A percentile compares a stretch with the other conserved stretches of the same genome.
Evolutionary conservation across 1,140 invertebrate species (phyloP).

Genomic region (Saccostrea echinata): DNA sequence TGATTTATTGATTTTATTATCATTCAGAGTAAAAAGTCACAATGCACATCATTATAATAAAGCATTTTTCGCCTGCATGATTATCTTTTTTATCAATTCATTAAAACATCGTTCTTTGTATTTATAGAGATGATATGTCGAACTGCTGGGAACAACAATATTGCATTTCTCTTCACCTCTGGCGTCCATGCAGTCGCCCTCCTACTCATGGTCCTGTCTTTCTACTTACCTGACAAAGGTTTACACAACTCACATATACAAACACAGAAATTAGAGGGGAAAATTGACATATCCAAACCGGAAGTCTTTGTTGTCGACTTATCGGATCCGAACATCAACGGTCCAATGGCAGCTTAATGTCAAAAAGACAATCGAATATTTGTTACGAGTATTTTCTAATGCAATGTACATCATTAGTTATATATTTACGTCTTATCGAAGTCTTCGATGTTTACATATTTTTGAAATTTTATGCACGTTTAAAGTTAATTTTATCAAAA

Average conservation of each 20-base stretch:
- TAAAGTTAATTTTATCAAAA: too few species aligned
- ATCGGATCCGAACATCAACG: not conserved
- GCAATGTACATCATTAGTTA: not conserved
- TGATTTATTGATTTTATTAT: too few species aligned
- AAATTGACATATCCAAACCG: not conserved
- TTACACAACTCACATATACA: not conserved
- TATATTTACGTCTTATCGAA: not conserved
- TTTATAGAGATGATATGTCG: not conserved
- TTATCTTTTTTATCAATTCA: too few species aligned
- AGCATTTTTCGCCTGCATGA: too few species aligned
- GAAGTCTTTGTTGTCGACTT: not conserved
- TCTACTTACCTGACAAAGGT: not conserved
- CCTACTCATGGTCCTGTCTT: not conserved
- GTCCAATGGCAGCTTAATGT: not conserved
- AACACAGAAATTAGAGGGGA: not conserved
- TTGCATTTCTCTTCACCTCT: not conserved
- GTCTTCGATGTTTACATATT: too few species aligned
- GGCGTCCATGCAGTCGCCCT: not conserved
- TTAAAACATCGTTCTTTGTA: not conserved
- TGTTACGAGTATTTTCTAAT: not conserved
- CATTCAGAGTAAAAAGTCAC: too few species aligned
- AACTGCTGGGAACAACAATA: not conserved
- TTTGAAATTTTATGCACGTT: too few species aligned
- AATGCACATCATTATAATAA: too few species aligned
- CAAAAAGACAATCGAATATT: too few species aligned